Conservation (phyloP, 2,797 vertebrate species). For the Lutjanus argentimaculatus region DNA sequence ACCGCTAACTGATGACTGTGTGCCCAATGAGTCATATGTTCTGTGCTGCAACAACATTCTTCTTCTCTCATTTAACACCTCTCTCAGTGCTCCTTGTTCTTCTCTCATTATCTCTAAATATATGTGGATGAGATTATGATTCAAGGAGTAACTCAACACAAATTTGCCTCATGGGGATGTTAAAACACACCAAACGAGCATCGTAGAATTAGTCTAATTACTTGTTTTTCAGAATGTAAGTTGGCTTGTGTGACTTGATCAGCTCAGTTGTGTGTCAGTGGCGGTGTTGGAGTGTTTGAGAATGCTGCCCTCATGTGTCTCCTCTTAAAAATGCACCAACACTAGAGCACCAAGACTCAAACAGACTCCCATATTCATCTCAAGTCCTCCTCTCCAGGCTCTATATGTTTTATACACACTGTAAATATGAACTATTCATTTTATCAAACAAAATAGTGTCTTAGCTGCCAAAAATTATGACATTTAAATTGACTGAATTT, state of each 20-base stretch:
- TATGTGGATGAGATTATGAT: background rate
- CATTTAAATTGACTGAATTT: no score
- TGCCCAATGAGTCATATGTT: background rate
- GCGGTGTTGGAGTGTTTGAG: constrained; percentile 25
- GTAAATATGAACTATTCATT: no score
- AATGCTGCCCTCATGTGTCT: constrained; percentile 78
- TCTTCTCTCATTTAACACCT: background rate
- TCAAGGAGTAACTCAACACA: background rate
- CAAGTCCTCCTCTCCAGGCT: background rate
- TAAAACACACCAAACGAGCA: background rate
- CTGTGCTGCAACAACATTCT: background rate
- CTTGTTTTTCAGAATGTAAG: background rate
- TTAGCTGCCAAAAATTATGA: no score
- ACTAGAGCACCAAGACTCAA: background rate
- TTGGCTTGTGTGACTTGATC: background rate
- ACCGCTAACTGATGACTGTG: background rate
- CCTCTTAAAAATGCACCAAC: constrained; percentile 22
- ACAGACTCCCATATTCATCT: background rate
- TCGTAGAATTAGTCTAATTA: background rate
- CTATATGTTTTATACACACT: background rate
- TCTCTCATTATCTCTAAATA: background rate
- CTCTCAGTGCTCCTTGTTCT: background rate
- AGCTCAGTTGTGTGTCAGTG: background rate
- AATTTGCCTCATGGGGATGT: background rate
- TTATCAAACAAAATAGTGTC: no score